phyloP scores from a whole-genome alignment of 2,888 invertebrate species.

The Nomada ferruginata region DNA sequence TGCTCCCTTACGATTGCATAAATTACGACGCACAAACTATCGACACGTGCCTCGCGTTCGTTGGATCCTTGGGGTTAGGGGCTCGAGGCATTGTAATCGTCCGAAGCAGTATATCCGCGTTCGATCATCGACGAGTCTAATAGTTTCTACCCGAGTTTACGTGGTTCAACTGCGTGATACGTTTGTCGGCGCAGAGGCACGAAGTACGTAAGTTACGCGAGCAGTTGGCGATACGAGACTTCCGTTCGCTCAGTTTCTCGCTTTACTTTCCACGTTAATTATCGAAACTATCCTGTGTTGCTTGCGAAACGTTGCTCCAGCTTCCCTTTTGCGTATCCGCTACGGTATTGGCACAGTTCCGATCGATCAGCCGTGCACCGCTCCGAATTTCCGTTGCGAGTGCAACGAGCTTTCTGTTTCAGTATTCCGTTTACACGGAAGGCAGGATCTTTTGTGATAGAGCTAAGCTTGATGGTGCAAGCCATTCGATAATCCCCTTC shows the following conservation, averaged over 20 bases:
- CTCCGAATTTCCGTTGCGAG: background rate
- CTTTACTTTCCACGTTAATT: conserved; percentile 22
- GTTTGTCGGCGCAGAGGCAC: background rate
- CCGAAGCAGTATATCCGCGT: conserved; percentile 27
- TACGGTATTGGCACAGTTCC: background rate
- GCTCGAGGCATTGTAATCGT: conserved; percentile 22
- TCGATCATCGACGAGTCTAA: conserved; percentile 30
- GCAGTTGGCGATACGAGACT: background rate
- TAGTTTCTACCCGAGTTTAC: conserved; percentile 38
- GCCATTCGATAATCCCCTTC: too few species aligned
- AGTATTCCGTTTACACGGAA: too few species aligned
- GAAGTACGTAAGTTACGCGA: conserved; percentile 13
- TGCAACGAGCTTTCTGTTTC: too few species aligned
- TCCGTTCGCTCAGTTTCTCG: conserved; percentile 2
- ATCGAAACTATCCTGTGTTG: background rate
- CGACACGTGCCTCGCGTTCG: conserved; percentile 21
- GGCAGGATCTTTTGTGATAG: too few species aligned
- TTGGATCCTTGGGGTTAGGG: conserved; percentile 13
- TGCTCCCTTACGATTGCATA: too few species aligned
- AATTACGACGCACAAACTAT: background rate
- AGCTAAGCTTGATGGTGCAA: too few species aligned
- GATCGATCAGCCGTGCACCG: background rate
- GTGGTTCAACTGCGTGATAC: conserved; percentile 20
- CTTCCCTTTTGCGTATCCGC: background rate
- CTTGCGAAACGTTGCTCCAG: conserved; percentile 8